phyloP scores from a whole-genome alignment of 2,888 invertebrate species.

The Rapana venosa region DNA sequence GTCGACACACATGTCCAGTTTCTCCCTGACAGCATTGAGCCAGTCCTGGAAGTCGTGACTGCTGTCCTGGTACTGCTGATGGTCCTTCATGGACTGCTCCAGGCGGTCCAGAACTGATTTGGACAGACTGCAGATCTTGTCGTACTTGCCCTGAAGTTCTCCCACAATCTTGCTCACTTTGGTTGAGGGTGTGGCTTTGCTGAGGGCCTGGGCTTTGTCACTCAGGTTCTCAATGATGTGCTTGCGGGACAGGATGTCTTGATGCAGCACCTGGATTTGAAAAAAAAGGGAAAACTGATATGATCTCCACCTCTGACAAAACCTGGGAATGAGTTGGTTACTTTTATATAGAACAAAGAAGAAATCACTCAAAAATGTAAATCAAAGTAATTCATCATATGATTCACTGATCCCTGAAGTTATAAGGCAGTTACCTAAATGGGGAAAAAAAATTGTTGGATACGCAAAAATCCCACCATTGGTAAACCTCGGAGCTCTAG shows the following conservation, averaged over 20 bases:
- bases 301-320: too few relatives aligned
- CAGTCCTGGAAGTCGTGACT: constrained; percentile 89
- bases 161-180: constrained; percentile 71
- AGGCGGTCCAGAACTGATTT: constrained; percentile 88
- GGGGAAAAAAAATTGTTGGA: too few relatives aligned
- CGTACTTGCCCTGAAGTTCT: constrained; percentile 69
- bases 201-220: constrained; percentile 87
- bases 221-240: constrained; percentile 90
- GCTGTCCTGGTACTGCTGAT: constrained; percentile 87
- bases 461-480: too few relatives aligned
- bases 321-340: too few relatives aligned
- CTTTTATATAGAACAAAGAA: too few relatives aligned
- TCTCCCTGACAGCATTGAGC: constrained; percentile 80
- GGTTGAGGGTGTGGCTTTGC: constrained; percentile 65
- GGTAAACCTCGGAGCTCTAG: too few relatives aligned
- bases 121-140: constrained; percentile 65
- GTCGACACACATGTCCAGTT: constrained; percentile 70
- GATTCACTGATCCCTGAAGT: too few relatives aligned
- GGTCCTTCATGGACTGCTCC: constrained; percentile 91
- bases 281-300: background rate
- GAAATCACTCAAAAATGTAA: too few relatives aligned
- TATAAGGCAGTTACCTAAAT: too few relatives aligned
- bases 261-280: constrained; percentile 82
- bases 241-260: constrained; percentile 90
- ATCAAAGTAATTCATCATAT: too few relatives aligned